Base-by-base conservation (phyloP, 53 echinoderm and acorn worm species). In the Echinometra lucunter region DNA sequence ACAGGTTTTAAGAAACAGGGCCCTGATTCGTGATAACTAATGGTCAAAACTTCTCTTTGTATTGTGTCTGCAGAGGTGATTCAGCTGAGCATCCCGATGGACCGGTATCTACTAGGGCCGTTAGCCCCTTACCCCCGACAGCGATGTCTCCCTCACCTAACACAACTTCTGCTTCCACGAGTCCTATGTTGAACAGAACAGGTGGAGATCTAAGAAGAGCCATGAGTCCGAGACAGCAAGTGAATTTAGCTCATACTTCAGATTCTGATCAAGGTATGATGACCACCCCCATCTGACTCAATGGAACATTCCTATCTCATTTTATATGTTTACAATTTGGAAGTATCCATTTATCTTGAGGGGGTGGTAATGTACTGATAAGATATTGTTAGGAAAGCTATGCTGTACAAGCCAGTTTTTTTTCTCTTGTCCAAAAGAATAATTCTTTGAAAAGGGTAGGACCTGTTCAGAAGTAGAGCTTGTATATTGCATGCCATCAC, bases 231-330 rank as follows among this genome's bases (percentile, higher is more conserved):
- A 95, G 96, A 40, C 94, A 95, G 11, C 89, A 58, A 16, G 82
- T 88, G 30, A 82, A 30, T 28, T n/a, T 96, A 23, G 44, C 90
- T 11, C 96, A 96, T 32, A 94, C 96, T 7, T 96, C 96, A 21
- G 98, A 98, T 66, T 98, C 98, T 3, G 98, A 98, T 58, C 98
- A 96, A 96, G 98, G 98, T 98, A 72, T 37, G 90, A 55, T 85
- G 53, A 4, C 37, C 90, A 91, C 69, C 69, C 91, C 58, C 58
- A 27, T 63, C 18, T 27, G 2, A 91, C 23, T 12, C 0, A 66
- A 63, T 88, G 15, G 57, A 88, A 56, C 4, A 55, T 19, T 88
- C 88, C 88, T 21, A 17, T 74, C 11, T 37, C 25, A 27, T 25
- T 63, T 6, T 63, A 7, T 25, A 63, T 63, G 25, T 6, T 35